Evolutionary conservation across 1,140 invertebrate species (phyloP), one percentile per base, ranked within the genome.

Genomic region (Tetranychus cinnabarinus): DNA sequence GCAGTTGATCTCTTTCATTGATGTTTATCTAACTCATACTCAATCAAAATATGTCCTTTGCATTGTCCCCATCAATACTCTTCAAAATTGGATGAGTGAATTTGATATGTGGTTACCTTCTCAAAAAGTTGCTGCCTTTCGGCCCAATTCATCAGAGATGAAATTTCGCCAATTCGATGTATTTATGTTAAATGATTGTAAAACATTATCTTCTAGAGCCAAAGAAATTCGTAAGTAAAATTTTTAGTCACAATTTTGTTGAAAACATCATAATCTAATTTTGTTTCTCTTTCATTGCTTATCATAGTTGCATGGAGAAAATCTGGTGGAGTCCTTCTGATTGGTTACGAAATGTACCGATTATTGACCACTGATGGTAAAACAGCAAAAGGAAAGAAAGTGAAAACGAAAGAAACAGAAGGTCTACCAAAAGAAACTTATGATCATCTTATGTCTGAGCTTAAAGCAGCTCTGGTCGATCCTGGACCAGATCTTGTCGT

Each of bases 21-120:
- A 97, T 74, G 84, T 97, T 64, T 96, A 97, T 74, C 77, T 97
- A 65, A 77, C 89, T 58, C 82, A 88, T 69, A 95, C 90, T 0
- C 78, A 78, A n/a, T 84, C 85, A 6, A 86, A 82, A 69, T 86
- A 82, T 42, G 88, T 97, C 3, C 73, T 98, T 8, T 89, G 90
- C 68, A 96, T 99, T 65, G 95, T 97, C 78, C 95, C 95, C 1
- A 96, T 98, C 60, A 99, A 99, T 75, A 97, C 93, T 2, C 75
- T 98, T 59, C 92, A 98, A 75, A 98, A 99, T 76, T 98, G 95
- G 95, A 73, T 91, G 63, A 82, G 85, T 3, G 95, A 99, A 72
- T 97, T 95, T 69, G 93, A 97, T 69, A 88, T 89, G 81, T 98
- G 92, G 91, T 71, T 88, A 56, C 88, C 88, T 4, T 72, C 77